Evolutionary conservation across 2,113 vertebrate genomes (phyloP), one percentile per base, ranked within the genome.

Genomic region (Madoqua kirkii): DNA sequence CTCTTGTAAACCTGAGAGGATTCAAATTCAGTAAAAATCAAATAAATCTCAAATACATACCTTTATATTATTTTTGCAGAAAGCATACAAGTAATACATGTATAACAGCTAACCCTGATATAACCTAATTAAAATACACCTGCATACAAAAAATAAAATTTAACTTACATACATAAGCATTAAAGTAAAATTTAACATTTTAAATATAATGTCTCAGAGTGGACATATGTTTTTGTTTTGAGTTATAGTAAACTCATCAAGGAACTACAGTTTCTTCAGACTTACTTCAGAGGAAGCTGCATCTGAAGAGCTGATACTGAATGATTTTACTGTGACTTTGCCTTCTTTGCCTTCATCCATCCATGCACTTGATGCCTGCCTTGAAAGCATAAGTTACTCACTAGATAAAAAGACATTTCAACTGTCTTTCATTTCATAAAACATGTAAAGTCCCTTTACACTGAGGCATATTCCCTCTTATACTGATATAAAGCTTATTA

Each of bases 61-160:
- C 3, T 40, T 33, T 43, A 62, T 21, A 25, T 50, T 62, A 4
- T 43, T 64, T 64, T 67, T 55, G 16, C 7, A 60, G 27, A 45
- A 27, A 10, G 59, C 45, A 79, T 25, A 7, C 14, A 86, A 27
- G 13, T 6, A 29, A 71, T 33, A 45, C 21, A 1, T 60, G 36
- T 25, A n/a, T 40, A 23, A 45, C 43, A 59, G 5, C 7, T 14
- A 79, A 1, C 16, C 2, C 57, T 62, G n/a, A 45, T 2, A 0
- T 57, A 50, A 13, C 2, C 36, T 27, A 52, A 27, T 43, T 10
- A 7, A 31, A 87, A 9, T 29, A 64, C 15, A 36, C n/a, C 10
- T 8, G 3, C 16, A 76, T 40, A 4, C 4, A 27, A 60, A 17
- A 82, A 13, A 29, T 25, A n/a, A 1, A 90, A 74, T 23, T 40